Base-by-base conservation (phyloP, 2,113 vertebrate genomes). In the Thunnus maccoyii region DNA sequence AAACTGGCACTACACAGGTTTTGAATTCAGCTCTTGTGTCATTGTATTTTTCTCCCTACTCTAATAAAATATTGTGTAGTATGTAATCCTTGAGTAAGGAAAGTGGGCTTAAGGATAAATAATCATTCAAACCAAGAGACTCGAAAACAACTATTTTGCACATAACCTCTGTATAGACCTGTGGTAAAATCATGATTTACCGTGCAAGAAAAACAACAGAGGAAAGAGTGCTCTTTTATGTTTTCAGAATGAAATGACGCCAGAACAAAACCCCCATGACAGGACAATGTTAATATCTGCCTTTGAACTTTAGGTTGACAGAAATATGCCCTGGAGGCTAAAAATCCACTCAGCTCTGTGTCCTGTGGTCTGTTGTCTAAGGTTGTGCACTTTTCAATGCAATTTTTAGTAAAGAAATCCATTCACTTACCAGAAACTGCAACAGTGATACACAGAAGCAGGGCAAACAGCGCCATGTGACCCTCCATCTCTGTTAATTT, bases 401-500 rank as follows among this genome's bases (percentile, higher is more conserved):
- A 70, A 3, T 30, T 44, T 60, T 48, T 22, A 50, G 58, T 11
- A 41, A 57, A 13, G 1, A 72, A 75, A 77, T 30, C 13, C 27
- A 62, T 18, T 3, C 22, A 76, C 92, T 93, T 83, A 96, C 95
- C 94, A 68, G 91, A 89, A 56, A 85, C 80, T 76, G 91, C 66
- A 11, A 56, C 76, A 25, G 75, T n/a, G 61, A 94, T 57, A 64
- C 87, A 91, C 44, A 91, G 68, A 16, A 95, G 78, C 72, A 94
- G 72, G 71, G 47, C 47, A 32, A 88, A 22, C 54, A 72, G 47
- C 13, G 44, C 46, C 52, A 62, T 30, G 52, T 77, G 65, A 70
- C 41, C 80, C 77, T 94, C 91, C 95, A 95, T 95, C 76, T 86
- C 77, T 63, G 57, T 13, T n/a, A 5, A 67, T 51, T 68, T 75